Conservation (phyloP, 2,888 invertebrate genomes). For the Drosophila rellima region DNA sequence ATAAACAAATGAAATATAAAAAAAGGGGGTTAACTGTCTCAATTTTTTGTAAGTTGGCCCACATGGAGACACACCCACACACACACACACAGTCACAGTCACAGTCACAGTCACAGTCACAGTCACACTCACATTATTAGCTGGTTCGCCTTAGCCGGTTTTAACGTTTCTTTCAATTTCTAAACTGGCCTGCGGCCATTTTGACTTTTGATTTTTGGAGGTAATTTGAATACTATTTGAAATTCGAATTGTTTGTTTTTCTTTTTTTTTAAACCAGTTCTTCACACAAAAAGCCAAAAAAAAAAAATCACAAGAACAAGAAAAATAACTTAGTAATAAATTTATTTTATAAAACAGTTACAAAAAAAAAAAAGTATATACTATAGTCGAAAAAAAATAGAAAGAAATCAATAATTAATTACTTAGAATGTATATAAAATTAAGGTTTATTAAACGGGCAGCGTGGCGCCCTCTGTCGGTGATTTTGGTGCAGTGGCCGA, state of each 20-base stretch:
- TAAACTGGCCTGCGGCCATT: slow-evolving; percentile 49
- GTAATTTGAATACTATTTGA: slow-evolving; percentile 37
- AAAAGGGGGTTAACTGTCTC: slow-evolving; percentile 36
- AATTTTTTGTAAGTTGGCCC: slow-evolving; percentile 7
- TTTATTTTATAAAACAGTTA: slow-evolving; percentile 28
- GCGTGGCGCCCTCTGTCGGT: slow-evolving; percentile 24
- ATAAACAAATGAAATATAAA: not conserved
- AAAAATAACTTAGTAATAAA: slow-evolving; percentile 35
- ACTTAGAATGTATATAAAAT: slow-evolving; percentile 41
- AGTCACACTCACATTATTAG: slow-evolving; percentile 8
- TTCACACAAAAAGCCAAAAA: slow-evolving; percentile 14
- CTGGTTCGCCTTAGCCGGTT: slow-evolving; percentile 39
- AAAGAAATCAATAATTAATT: slow-evolving; percentile 28
- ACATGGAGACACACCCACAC: slow-evolving; percentile 47
- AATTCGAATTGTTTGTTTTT: slow-evolving; percentile 17
- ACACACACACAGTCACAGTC: not conserved
- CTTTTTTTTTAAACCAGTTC: slow-evolving; percentile 40
- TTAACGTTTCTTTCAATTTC: slow-evolving; percentile 39
- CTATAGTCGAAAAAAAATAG: slow-evolving; percentile 16
- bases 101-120: not conserved
- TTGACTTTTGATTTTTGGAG: slow-evolving; percentile 3
- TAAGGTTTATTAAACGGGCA: slow-evolving; percentile 33
- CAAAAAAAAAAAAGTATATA: slow-evolving; percentile 21
- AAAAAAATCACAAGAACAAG: not conserved
- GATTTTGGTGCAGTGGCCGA: slow-evolving; percentile 5